A percentile compares a stretch with the other conserved stretches of the same genome.
These are phyloP conservation scores for Corythornis cristatus DNA, from an alignment of 2,113 vertebrate genomes.

Conservation along the genomic window DNA sequence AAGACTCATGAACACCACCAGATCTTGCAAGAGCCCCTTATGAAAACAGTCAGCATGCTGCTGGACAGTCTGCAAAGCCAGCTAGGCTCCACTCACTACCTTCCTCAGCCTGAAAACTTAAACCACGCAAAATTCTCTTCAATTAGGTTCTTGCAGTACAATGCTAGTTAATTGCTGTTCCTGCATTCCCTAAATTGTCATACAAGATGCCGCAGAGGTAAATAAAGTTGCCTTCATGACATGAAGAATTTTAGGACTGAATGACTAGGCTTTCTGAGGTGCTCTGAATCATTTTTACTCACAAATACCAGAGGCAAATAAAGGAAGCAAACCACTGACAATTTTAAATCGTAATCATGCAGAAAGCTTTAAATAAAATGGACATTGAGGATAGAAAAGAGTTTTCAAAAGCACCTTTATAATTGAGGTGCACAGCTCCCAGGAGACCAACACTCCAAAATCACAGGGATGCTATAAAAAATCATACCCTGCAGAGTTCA, in stretches of 20 bases:
- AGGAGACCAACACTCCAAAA: constrained; percentile 20
- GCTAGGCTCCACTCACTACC: neutral
- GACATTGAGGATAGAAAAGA: neutral
- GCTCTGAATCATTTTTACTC: neutral
- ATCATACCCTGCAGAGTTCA: constrained; percentile 45
- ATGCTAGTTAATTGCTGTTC: neutral
- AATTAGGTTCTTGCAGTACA: neutral
- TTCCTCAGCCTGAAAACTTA: neutral
- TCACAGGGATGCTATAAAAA: constrained; percentile 50
- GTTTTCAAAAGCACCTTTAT: constrained; percentile 54
- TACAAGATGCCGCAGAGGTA: neutral
- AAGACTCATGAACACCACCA: neutral
- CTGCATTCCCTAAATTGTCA: neutral
- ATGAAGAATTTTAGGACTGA: neutral
- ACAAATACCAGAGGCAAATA: neutral
- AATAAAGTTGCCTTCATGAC: neutral
- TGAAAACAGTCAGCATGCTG: neutral
- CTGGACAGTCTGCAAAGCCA: neutral
- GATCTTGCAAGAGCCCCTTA: neutral
- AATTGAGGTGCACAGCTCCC: constrained; percentile 17
- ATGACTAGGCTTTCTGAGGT: neutral
- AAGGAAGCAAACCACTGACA: neutral
- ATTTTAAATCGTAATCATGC: neutral
- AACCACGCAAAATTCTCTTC: neutral
- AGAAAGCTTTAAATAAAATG: constrained; percentile 36